phyloP scores from a whole-genome alignment of 2,797 vertebrate species.

The Amblyraja radiata region DNA sequence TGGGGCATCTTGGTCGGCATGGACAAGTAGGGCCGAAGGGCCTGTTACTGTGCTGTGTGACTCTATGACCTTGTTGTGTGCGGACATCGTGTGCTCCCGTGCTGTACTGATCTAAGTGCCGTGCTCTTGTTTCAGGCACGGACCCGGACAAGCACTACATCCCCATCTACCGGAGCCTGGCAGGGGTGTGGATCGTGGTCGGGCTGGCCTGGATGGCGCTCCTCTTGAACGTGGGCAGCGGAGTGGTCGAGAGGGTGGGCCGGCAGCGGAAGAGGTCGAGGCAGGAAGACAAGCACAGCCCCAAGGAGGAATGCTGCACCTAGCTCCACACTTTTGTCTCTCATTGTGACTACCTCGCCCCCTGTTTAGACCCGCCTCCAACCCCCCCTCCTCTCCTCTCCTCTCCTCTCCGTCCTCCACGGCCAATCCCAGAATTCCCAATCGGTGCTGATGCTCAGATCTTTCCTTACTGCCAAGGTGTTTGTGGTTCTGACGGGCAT shows the following conservation, averaged over 20 bases:
- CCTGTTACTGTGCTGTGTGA: too few species aligned
- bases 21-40: too few species aligned
- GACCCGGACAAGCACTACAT: slow-evolving; percentile 62
- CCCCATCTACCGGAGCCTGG: slow-evolving; percentile 61
- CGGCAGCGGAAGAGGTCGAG: slow-evolving; percentile 44
- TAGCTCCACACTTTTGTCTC: neutral
- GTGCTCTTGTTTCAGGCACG: slow-evolving; percentile 48
- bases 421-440: too few species aligned
- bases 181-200: slow-evolving; percentile 64
- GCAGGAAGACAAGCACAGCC: slow-evolving; percentile 40
- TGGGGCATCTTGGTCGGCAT: too few species aligned
- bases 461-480: neutral
- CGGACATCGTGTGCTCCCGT: too few species aligned
- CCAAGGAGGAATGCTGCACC: slow-evolving; percentile 49
- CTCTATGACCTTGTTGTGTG: too few species aligned
- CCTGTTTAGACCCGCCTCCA: too few species aligned
- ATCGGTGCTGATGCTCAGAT: neutral
- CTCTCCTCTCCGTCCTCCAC: too few species aligned
- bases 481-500: too few species aligned
- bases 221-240: slow-evolving; percentile 59
- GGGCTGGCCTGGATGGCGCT: slow-evolving; percentile 63
- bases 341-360: slow-evolving; percentile 1
- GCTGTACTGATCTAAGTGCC: neutral
- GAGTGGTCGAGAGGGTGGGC: slow-evolving; percentile 61
- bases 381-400: too few species aligned